Percentiles rank a stretch among this genome's conserved stretches.
Evolutionary conservation across 2,797 vertebrate species (phyloP).

Genomic region (Siniperca scherzeri): DNA sequence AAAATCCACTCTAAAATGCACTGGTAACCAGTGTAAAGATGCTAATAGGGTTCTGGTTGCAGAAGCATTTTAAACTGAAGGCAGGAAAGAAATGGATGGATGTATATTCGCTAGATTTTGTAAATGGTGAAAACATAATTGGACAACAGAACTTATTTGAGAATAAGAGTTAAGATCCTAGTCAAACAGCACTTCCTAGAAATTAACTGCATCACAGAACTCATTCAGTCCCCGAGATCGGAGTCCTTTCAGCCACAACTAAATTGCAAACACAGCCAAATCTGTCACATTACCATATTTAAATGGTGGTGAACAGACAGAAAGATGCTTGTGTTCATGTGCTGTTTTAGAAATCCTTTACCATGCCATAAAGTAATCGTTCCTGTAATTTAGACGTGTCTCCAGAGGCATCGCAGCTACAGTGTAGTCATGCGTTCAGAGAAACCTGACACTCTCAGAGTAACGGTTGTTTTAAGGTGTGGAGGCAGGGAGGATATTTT

Average conservation of each 20-base stretch:
- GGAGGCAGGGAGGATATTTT: constrained; percentile 23
- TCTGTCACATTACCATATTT: not conserved
- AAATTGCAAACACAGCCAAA: not conserved
- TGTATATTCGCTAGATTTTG: not conserved
- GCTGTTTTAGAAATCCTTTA: constrained; percentile 11
- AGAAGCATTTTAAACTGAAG: not conserved
- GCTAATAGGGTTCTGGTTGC: not conserved
- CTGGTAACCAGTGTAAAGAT: not conserved
- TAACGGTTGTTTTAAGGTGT: constrained; percentile 35
- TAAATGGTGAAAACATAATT: not conserved
- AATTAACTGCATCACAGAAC: not conserved
- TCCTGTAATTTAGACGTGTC: constrained; percentile 5
- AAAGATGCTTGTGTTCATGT: not conserved
- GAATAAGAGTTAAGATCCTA: not conserved
- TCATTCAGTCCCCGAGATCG: not conserved
- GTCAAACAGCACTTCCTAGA: not conserved
- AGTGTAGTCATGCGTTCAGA: not conserved
- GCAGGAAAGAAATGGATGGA: not conserved
- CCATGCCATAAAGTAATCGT: not conserved
- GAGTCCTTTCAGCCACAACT: not conserved
- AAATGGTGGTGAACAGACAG: not conserved
- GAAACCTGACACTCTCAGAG: constrained; percentile 21
- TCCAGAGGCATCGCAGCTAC: constrained; percentile 17
- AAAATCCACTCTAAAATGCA: not conserved
- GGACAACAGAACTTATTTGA: not conserved